These are phyloP conservation scores for Incurvaria masculella DNA, from an alignment of 2,888 invertebrate species.

Conservation along the genomic window DNA sequence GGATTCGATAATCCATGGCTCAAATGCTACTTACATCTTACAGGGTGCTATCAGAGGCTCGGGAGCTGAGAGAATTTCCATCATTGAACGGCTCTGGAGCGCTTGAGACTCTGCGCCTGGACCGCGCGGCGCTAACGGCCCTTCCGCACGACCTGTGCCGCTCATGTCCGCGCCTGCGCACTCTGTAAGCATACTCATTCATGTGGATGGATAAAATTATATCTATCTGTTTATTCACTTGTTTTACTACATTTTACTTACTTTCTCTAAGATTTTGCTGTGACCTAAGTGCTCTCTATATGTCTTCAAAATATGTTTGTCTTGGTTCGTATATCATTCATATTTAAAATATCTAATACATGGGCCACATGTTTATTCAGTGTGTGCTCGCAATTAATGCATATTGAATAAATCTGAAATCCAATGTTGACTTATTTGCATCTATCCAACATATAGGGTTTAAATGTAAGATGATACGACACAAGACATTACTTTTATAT, in stretches of 20 bases:
- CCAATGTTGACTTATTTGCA: too few species aligned
- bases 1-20: slow-evolving; percentile 1
- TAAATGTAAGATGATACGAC: too few species aligned
- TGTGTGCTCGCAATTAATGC: too few species aligned
- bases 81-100: slow-evolving; percentile 76
- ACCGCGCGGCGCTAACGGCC: slow-evolving; percentile 71
- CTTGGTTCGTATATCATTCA: background rate
- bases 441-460: too few species aligned
- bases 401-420: too few species aligned
- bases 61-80: slow-evolving; percentile 76
- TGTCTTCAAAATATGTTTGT: background rate
- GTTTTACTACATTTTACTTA: background rate
- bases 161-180: slow-evolving; percentile 74
- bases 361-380: slow-evolving; percentile 10
- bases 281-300: background rate
- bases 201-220: too few species aligned
- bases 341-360: slow-evolving; percentile 1
- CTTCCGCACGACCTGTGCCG: slow-evolving; percentile 75
- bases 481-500: too few species aligned
- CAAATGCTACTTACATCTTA: slow-evolving; percentile 2
- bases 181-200: slow-evolving; percentile 66
- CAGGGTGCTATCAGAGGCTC: slow-evolving; percentile 85
- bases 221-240: background rate
- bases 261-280: background rate
- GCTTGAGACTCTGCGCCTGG: slow-evolving; percentile 77